Conservation (phyloP, 2,113 vertebrate genomes). For the Fulica atra region DNA sequence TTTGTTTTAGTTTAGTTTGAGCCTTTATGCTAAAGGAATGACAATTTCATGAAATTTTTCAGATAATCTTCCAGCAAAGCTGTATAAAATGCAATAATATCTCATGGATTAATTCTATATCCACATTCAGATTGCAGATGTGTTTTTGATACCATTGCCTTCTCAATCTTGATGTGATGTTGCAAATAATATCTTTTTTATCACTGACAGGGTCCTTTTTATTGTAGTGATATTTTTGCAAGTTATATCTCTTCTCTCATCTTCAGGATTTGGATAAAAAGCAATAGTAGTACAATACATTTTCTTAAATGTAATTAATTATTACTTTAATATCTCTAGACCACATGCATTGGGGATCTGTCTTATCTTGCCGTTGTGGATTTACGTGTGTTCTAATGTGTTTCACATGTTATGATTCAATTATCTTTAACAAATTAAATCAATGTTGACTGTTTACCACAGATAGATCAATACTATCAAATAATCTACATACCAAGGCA, state of each 20-base stretch:
- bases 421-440: neutral
- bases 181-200: neutral
- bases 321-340: neutral
- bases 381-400: neutral
- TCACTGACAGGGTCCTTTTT: neutral
- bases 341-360: neutral
- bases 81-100: neutral
- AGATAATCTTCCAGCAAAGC: neutral
- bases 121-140: neutral
- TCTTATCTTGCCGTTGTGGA: neutral
- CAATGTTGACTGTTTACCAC: neutral
- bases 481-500: neutral
- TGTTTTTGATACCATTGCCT: neutral
- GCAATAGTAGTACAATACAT: neutral
- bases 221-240: neutral
- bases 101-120: neutral
- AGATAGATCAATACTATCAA: neutral
- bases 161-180: neutral
- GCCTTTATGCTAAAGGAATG: neutral
- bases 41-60: neutral
- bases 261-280: neutral
- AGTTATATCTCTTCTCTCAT: neutral
- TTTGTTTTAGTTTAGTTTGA: neutral
- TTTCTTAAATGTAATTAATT: slow-evolving; percentile 2
- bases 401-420: neutral